phyloP scores from a whole-genome alignment of 2,797 vertebrate species.

The Pelobates cultripes region DNA sequence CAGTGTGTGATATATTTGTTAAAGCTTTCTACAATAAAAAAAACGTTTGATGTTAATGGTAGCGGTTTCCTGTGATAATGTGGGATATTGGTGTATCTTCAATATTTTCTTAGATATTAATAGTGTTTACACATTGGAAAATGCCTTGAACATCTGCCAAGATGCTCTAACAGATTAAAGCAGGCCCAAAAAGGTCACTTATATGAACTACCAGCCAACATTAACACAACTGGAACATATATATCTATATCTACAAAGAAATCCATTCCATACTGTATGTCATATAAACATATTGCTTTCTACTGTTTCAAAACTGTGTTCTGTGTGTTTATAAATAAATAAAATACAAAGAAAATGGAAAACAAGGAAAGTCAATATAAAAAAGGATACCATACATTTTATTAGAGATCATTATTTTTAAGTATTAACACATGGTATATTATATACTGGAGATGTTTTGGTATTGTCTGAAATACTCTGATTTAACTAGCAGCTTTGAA shows the following conservation, averaged over 20 bases:
- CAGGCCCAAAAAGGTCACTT: not conserved
- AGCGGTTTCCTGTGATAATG: no score
- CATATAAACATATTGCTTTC: not conserved
- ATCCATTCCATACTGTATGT: not conserved
- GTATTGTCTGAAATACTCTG: no score
- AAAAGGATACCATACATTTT: no score
- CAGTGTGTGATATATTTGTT: no score
- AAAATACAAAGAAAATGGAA: not conserved
- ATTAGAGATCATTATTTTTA: no score
- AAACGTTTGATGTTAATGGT: no score
- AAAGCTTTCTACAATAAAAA: no score
- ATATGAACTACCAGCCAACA: constrained; percentile 15
- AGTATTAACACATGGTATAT: no score
- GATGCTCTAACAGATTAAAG: not conserved
- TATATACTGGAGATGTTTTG: no score
- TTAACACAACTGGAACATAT: constrained; percentile 6
- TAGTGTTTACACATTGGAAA: not conserved
- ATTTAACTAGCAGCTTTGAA: no score
- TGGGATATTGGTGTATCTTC: no score
- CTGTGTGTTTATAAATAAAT: not conserved
- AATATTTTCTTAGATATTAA: no score
- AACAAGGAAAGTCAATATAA: not conserved
- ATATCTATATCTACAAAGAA: not conserved
- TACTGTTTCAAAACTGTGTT: not conserved
- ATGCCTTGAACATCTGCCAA: not conserved